Evolutionary conservation across 2,113 vertebrate species (phyloP).

Genomic region (Nycticorax nycticorax): DNA sequence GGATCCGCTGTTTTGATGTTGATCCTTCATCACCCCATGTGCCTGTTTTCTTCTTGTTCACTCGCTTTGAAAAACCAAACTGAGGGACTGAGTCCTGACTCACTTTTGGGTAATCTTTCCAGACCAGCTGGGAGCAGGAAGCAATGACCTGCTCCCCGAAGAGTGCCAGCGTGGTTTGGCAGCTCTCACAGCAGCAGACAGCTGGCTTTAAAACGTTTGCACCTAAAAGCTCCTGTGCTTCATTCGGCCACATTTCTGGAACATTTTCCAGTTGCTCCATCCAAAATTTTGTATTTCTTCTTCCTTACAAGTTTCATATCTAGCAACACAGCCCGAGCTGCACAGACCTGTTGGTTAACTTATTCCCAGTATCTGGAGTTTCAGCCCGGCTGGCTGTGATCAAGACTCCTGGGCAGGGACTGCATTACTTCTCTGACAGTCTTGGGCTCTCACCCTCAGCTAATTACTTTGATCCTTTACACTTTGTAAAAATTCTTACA

Average conservation of each 20-base stretch:
- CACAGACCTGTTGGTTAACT: background rate
- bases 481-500: constrained; percentile 86
- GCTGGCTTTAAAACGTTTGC: background rate
- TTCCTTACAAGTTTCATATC: background rate
- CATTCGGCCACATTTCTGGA: background rate
- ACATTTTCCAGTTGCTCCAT: background rate
- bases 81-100: background rate
- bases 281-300: constrained; percentile 24
- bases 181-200: constrained; percentile 8
- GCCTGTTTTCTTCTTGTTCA: background rate
- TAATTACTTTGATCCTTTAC: constrained; percentile 86
- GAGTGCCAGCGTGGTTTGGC: constrained; percentile 15
- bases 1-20: background rate
- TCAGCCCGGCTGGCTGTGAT: background rate
- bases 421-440: constrained; percentile 69
- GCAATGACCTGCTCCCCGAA: background rate
- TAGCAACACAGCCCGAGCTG: background rate
- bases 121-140: constrained; percentile 25
- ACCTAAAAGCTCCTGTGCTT: constrained; percentile 36
- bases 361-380: background rate
- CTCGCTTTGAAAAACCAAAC: background rate
- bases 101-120: background rate
- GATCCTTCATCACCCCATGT: background rate
- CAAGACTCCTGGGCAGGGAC: constrained; percentile 24
- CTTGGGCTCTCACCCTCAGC: constrained; percentile 72